phyloP scores from a whole-genome alignment of 2,113 vertebrate genomes.

The Muntiacus reevesi region DNA sequence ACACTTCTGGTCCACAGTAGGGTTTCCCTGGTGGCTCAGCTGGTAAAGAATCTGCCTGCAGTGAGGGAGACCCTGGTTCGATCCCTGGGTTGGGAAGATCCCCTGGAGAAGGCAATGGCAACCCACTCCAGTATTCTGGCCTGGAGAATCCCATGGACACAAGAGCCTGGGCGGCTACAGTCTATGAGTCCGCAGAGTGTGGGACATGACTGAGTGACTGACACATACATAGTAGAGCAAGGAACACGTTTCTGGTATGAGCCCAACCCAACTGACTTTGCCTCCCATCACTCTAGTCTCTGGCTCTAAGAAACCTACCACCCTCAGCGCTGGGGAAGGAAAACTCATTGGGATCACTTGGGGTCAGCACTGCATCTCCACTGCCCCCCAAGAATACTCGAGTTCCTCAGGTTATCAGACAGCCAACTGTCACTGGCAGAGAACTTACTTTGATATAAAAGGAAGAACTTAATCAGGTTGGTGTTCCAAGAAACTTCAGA shows the following conservation, averaged over 20 bases:
- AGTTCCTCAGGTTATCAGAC: not conserved
- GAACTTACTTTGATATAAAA: not conserved
- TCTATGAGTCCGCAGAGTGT: not conserved
- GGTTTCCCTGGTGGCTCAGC: not conserved
- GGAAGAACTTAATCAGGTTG: not conserved
- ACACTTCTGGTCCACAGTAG: not conserved
- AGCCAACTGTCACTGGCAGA: not conserved
- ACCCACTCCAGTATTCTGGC: not conserved
- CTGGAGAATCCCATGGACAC: not conserved
- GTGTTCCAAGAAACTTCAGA: not conserved
- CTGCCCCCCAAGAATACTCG: rapidly evolving
- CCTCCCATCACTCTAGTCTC: not conserved
- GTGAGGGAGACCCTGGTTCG: not conserved
- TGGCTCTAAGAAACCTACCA: not conserved
- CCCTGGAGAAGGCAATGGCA: not conserved
- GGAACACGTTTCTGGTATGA: not conserved
- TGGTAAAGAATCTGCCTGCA: not conserved
- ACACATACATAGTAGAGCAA: not conserved
- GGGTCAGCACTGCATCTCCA: not conserved
- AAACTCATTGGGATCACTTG: not conserved
- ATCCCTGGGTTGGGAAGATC: not conserved
- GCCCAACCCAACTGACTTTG: not conserved
- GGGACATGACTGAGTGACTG: not conserved
- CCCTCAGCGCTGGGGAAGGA: not conserved
- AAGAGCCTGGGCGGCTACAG: not conserved